Conservation (phyloP, 2,888 invertebrate genomes). For the Empis stercorea region DNA sequence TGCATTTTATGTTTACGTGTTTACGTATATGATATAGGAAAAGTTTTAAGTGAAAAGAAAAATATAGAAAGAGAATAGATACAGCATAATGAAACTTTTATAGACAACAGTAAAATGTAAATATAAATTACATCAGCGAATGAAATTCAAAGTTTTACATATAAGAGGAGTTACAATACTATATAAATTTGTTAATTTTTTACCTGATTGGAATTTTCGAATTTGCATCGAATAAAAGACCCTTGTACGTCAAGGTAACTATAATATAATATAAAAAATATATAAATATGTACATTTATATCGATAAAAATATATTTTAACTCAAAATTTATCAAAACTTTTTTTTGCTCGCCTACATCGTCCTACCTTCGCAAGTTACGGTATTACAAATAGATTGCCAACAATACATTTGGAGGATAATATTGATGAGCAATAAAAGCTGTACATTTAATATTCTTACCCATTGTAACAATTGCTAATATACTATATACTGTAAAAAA, state of each 20-base stretch:
- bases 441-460: conserved; percentile 19
- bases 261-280: conserved; percentile 1
- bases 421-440: too few species aligned
- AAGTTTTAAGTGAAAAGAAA: background rate
- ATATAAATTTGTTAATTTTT: conserved; percentile 10
- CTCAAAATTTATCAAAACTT: background rate
- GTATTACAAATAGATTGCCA: too few species aligned
- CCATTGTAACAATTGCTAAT: conserved; percentile 23
- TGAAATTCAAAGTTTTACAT: too few species aligned
- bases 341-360: background rate
- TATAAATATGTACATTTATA: background rate
- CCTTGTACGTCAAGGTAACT: conserved; percentile 31
- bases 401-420: too few species aligned
- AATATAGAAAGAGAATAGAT: background rate
- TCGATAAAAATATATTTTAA: background rate
- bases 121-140: background rate
- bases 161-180: too few species aligned
- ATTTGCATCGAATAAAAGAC: conserved; percentile 31
- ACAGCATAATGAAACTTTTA: background rate
- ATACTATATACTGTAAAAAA: conserved; percentile 27
- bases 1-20: background rate
- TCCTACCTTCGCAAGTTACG: too few species aligned
- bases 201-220: conserved; percentile 31
- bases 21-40: too few species aligned
- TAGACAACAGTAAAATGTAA: background rate